Percentiles rank a stretch among this genome's conserved stretches.
Evolutionary conservation across 2,113 vertebrate species (phyloP).

Genomic region (Lipophrys pholis): DNA sequence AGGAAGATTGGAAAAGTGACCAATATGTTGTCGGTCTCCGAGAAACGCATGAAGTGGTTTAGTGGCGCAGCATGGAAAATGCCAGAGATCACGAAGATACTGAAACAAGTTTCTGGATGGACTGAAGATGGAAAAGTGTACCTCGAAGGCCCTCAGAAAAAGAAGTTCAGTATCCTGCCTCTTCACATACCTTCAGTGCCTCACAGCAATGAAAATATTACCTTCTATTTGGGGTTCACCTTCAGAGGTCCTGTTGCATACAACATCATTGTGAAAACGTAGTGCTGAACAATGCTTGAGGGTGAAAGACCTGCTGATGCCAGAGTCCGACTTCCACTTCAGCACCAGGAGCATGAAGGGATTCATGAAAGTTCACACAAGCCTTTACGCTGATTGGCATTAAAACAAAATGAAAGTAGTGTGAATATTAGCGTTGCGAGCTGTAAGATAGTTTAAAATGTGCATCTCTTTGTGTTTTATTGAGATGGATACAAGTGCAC

Average conservation of each 20-base stretch:
- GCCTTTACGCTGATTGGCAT: not conserved
- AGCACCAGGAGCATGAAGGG: not conserved
- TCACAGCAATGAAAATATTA: slow-evolving; percentile 81
- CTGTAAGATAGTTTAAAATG: not conserved
- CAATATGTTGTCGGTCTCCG: slow-evolving; percentile 74
- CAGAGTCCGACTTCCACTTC: not conserved
- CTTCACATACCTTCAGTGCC: slow-evolving; percentile 79
- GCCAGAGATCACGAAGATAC: slow-evolving; percentile 50
- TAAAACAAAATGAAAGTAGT: not conserved
- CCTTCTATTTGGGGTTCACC: slow-evolving; percentile 72
- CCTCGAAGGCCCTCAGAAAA: slow-evolving; percentile 67
- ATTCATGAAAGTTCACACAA: not conserved
- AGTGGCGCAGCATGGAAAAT: slow-evolving; percentile 80
- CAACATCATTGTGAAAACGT: slow-evolving; percentile 56
- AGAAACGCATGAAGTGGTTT: slow-evolving; percentile 84
- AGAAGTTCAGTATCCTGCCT: slow-evolving; percentile 71
- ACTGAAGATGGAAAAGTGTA: slow-evolving; percentile 83
- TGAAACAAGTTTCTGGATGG: slow-evolving; percentile 85
- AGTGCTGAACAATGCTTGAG: not conserved
- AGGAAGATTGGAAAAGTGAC: slow-evolving; percentile 75
- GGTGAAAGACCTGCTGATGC: not conserved
- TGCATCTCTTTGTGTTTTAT: not conserved
- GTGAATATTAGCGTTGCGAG: not conserved
- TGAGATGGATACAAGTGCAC: too few relatives aligned
- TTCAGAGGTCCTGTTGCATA: slow-evolving; percentile 78